Base-by-base conservation (phyloP, 2,113 vertebrate species). In the Scortum barcoo region DNA sequence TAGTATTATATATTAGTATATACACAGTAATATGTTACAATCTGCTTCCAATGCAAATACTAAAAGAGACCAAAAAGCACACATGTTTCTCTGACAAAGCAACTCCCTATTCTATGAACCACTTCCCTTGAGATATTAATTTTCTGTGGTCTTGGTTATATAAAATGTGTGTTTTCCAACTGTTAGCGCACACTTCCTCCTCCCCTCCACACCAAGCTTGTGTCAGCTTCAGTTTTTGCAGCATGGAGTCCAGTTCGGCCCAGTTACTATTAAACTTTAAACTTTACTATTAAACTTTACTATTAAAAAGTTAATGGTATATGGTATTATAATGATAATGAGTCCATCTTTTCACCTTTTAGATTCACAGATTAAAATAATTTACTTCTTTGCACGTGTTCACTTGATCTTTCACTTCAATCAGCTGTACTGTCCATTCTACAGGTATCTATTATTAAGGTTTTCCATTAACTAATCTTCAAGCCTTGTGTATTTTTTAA, bases 101-200 rank as follows among this genome's bases (percentile, higher is more conserved):
- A 33, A 51, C 77, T 68, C 30, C 42, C 3, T 20, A 50, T 73
- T 79, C n/a, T 89, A 66, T 76, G 30, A 60, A 51, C 58, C 70
- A 54, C 56, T 48, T 90, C 89, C 78, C 60, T 51, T 38, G 86
- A 80, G 84, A 80, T 60, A 22, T 58, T 14, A 1, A 50, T 80
- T 86, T 87, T 88, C 89, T 91, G 65, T 81, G 69, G 77, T 63
- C 12, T 77, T 24, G 38, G 40, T 81, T 79, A 73, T 4, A n/a
- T 70, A 73, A 78, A 40, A 50, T 67, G 28, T 58, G 40, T 71
- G 67, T 72, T 73, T 81, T 5, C 3, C 12, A 72, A 76, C 58
- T 17, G 72, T 76, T 79, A 28, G 28, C 36, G 5, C 72, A 40
- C 54, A 81, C 87, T 89, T 90, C 89, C 87, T 83, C 76, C 85